These are phyloP conservation scores for Zaprionus davidi DNA, from an alignment of 1,140 invertebrate genomes.

Conservation along the genomic window DNA sequence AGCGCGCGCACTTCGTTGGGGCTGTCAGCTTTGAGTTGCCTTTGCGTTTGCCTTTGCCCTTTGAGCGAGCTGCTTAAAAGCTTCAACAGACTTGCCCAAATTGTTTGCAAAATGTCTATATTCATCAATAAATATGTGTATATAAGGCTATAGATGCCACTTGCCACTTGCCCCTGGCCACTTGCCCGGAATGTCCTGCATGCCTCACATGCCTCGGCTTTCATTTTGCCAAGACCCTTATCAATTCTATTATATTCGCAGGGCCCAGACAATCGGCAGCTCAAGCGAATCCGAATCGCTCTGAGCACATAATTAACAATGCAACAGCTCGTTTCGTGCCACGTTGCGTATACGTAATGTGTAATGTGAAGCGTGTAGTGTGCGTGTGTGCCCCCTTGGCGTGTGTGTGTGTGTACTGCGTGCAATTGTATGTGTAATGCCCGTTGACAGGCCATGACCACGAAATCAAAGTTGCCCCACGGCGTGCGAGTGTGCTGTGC, in stretches of 20 bases:
- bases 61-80: constrained; percentile 17
- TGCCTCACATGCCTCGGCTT: constrained; percentile 18
- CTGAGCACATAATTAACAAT: constrained; percentile 63
- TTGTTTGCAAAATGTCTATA: constrained; percentile 17
- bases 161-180: background rate
- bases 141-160: background rate
- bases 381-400: background rate
- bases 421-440: constrained; percentile 14
- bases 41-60: background rate
- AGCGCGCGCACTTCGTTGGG: constrained; percentile 1
- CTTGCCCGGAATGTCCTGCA: background rate
- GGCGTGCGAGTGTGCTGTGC: background rate
- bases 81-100: constrained; percentile 3
- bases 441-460: constrained; percentile 19
- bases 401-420: background rate
- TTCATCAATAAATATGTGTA: constrained; percentile 5
- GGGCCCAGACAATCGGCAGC: constrained; percentile 41
- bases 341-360: constrained; percentile 46
- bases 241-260: constrained; percentile 47
- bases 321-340: constrained; percentile 33
- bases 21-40: constrained; percentile 20
- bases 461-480: constrained; percentile 31
- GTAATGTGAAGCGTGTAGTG: background rate
- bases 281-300: constrained; percentile 22
- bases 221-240: constrained; percentile 20